Evolutionary conservation across 1,140 invertebrate genomes (phyloP).

Genomic region (Elysia chlorotica): DNA sequence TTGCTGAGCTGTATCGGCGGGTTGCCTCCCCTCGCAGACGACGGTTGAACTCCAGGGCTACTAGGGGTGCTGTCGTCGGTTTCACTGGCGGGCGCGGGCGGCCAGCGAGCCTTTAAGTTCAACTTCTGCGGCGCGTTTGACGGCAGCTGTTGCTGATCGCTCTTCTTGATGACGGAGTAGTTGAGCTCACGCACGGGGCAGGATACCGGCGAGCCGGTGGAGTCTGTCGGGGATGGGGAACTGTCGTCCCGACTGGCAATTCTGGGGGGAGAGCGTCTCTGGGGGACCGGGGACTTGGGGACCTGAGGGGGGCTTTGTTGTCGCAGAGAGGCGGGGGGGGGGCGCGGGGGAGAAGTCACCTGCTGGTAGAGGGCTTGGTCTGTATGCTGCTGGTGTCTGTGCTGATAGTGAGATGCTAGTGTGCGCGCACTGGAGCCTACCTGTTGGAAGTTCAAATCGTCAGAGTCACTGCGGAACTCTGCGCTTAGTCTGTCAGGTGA

Average conservation of each 20-base stretch:
- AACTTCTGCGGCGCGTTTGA: background rate
- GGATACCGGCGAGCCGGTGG: too few species aligned
- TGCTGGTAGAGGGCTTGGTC: too few species aligned
- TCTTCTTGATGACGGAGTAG: background rate
- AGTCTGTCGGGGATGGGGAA: too few species aligned
- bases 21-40: background rate
- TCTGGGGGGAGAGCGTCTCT: background rate
- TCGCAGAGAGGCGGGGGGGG: background rate
- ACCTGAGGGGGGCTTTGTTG: slow-evolving; percentile 8
- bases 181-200: background rate
- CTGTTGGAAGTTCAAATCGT: slow-evolving; percentile 10
- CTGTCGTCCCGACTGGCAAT: background rate
- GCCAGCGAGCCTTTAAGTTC: slow-evolving; percentile 11
- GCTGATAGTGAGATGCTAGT: slow-evolving; percentile 1
- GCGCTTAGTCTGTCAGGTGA: slow-evolving; percentile 15
- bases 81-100: background rate
- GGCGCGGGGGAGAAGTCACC: too few species aligned
- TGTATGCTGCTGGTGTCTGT: too few species aligned
- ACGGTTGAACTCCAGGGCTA: background rate
- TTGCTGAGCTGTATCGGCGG: too few species aligned
- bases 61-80: background rate
- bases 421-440: slow-evolving; percentile 12
- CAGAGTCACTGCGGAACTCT: background rate
- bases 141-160: background rate
- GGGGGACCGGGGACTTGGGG: slow-evolving; percentile 11